phyloP scores from a whole-genome alignment of 2,797 vertebrate genomes.

The Furcifer pardalis region DNA sequence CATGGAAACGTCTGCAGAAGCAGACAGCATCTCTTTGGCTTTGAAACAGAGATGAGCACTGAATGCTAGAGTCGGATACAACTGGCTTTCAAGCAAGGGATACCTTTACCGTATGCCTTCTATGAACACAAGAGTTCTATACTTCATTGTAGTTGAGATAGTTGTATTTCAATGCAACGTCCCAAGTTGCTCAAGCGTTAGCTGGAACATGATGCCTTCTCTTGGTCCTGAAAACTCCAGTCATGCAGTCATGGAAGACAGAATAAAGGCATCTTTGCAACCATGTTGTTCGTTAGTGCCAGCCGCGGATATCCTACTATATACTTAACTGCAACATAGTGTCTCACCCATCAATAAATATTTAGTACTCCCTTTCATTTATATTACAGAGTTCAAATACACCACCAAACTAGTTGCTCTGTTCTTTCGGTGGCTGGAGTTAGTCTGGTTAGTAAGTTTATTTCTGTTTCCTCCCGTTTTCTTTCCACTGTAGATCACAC shows the following conservation, averaged over 20 bases:
- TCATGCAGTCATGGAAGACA: background rate
- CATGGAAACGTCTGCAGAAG: no score
- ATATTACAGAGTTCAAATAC: background rate
- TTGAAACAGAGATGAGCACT: no score
- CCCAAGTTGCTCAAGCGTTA: no score
- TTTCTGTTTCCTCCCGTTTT: background rate
- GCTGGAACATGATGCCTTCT: background rate
- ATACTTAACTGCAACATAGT: no score
- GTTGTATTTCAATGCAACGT: no score
- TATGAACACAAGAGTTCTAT: no score
- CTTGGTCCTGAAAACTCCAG: background rate
- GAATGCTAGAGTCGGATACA: no score
- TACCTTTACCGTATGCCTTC: no score
- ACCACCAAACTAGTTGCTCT: no score
- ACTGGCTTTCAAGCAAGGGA: no score
- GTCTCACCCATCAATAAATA: background rate
- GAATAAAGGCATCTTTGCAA: background rate
- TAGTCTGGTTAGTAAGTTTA: background rate
- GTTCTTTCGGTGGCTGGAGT: background rate
- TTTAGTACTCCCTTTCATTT: background rate
- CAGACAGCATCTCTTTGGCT: no score
- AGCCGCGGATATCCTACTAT: background rate
- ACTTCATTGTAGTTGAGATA: no score
- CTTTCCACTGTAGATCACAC: constrained; percentile 72
- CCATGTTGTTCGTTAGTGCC: background rate